These are phyloP conservation scores for Drosophila hydei DNA, from an alignment of 1,140 invertebrate species.

Conservation along the genomic window DNA sequence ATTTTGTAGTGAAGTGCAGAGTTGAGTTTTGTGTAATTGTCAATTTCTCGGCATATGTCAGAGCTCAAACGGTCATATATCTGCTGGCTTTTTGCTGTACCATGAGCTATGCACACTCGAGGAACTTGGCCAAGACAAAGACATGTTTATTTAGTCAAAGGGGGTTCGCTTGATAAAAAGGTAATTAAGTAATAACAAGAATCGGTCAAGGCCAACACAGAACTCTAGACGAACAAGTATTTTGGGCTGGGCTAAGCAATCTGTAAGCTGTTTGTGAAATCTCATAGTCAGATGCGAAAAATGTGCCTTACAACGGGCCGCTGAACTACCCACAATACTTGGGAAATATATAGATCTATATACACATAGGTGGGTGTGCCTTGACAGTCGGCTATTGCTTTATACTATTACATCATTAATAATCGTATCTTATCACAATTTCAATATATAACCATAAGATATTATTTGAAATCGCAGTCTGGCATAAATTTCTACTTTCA, in stretches of 20 bases:
- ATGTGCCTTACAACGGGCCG: constrained; percentile 14
- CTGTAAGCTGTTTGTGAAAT: constrained; percentile 46
- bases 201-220: constrained; percentile 48
- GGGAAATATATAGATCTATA: constrained; percentile 20
- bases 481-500: constrained; percentile 13
- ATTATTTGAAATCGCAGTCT: not conserved
- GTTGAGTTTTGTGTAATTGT: not conserved
- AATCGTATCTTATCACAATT: constrained; percentile 13
- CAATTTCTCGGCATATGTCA: constrained; percentile 11
- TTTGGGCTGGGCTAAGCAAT: constrained; percentile 39
- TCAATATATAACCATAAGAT: not conserved
- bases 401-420: constrained; percentile 9
- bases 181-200: constrained; percentile 27
- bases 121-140: constrained; percentile 43
- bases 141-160: constrained; percentile 14
- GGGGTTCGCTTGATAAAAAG: not conserved
- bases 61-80: not conserved
- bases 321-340: constrained; percentile 13
- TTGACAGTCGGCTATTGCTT: constrained; percentile 19
- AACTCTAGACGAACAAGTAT: not conserved
- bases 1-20: not conserved
- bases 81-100: constrained; percentile 33
- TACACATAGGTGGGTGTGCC: constrained; percentile 43
- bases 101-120: constrained; percentile 30
- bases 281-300: constrained; percentile 44